Conservation (phyloP, 2,797 vertebrate species). For the Helostoma temminkii region DNA sequence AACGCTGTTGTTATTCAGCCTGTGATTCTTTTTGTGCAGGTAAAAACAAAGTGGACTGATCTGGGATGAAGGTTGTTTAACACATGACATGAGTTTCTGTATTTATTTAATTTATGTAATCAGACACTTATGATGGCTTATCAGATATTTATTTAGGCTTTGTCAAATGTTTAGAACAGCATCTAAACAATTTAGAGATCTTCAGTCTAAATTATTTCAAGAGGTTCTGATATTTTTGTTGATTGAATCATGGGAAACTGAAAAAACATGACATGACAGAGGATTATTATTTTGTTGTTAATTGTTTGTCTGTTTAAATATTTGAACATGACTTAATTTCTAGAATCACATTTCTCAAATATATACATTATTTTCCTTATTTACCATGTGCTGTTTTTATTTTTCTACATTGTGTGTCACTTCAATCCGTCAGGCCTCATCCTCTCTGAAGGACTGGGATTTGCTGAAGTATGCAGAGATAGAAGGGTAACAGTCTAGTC, state of each 20-base stretch:
- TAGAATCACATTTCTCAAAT: not conserved
- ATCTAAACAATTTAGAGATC: not conserved
- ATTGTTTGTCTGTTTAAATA: not conserved
- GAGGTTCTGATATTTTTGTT: not conserved
- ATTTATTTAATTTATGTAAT: slow-evolving; percentile 26
- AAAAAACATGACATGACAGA: not conserved
- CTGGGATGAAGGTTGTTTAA: not conserved
- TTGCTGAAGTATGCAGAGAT: slow-evolving; percentile 29
- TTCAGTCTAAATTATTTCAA: not conserved
- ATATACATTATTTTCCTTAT: not conserved
- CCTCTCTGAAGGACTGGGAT: slow-evolving; percentile 19
- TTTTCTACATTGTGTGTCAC: slow-evolving; percentile 15
- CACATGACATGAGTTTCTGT: not conserved
- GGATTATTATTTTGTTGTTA: not conserved
- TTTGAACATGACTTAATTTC: not conserved
- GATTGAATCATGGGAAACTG: not conserved
- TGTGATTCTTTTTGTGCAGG: too few relatives aligned
- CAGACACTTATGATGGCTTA: slow-evolving; percentile 5
- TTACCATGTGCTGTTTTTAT: not conserved
- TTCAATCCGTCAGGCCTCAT: slow-evolving; percentile 33
- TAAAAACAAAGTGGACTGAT: not conserved
- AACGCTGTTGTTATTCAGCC: too few relatives aligned
- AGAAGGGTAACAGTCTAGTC: slow-evolving; percentile 52
- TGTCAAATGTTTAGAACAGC: not conserved
- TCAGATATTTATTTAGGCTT: slow-evolving; percentile 31